Evolutionary conservation across 2,888 invertebrate genomes (phyloP), one percentile per base, ranked within the genome.

Genomic region (Stramonita haemastoma): DNA sequence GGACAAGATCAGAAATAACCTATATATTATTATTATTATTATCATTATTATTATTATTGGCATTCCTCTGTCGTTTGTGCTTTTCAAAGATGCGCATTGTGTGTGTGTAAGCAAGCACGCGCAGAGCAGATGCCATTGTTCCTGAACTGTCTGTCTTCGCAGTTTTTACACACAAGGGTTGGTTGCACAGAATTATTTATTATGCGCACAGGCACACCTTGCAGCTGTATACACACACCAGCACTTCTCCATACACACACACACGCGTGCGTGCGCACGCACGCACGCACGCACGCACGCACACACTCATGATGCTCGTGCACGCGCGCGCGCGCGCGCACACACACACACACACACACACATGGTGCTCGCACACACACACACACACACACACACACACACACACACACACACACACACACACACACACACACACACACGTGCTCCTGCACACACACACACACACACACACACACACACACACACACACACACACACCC

Each of bases 391-490:
- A 73, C 32, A 29, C 32, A 79, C 17, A 29, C 77, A 32, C 32
- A 32, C 77, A 32, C 77, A 79, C 77, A 79, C 32, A 29, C 77
- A 79, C 77, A 70, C 70, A 70, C 70, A 17, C 15, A 70, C 60
- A 60, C 73, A 73, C 73, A 73, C 73, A 73, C 73, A 73, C 73
- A 73, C 77, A 70, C 70, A 56, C 84, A 56, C 29, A 13, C 56
- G 26, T 26, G 26, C 26, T 11, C 84, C n/a, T 56, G 8, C 84
- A 56, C 84, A 56, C 84, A 11, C 84, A 84, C 84, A 84, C 84
- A 84, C 84, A 84, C 84, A 81, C 81, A 81, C 81, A 81, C 36
- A 36, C 81, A 81, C 81, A 81, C 81, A 81, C 36, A 36, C 81
- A 81, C 81, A 36, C 81, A 81, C 81, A 79, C 32, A 1, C 6